phyloP scores from a whole-genome alignment of 2,113 vertebrate genomes.

The Carettochelys insculpta region DNA sequence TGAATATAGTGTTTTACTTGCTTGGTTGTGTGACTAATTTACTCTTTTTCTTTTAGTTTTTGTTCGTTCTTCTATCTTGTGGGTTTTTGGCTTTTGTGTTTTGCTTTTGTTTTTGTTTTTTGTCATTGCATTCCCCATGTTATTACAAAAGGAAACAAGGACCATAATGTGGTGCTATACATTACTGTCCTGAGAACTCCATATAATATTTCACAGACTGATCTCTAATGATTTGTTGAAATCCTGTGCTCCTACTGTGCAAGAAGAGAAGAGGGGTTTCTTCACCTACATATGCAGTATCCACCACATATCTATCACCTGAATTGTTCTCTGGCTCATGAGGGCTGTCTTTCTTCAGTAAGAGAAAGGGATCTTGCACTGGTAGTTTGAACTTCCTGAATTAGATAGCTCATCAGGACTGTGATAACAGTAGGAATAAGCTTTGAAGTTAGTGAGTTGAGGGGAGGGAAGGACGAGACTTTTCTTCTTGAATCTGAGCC shows the following conservation, averaged over 20 bases:
- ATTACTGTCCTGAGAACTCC: neutral
- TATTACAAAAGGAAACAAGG: slow-evolving; percentile 24
- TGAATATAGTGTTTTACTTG: slow-evolving; percentile 6
- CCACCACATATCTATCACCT: neutral
- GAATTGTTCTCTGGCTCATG: neutral
- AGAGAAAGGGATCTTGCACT: neutral
- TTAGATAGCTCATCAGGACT: neutral
- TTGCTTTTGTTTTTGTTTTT: too few relatives aligned
- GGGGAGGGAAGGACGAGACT: neutral
- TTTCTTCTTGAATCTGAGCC: neutral
- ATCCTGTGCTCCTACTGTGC: neutral
- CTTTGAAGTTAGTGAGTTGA: neutral
- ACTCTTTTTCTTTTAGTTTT: neutral
- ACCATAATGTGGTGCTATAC: slow-evolving; percentile 49
- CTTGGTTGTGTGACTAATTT: neutral
- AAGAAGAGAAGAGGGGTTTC: neutral
- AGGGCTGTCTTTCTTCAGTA: neutral
- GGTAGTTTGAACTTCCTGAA: slow-evolving; percentile 17
- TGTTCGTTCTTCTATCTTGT: neutral
- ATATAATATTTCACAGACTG: slow-evolving; percentile 18
- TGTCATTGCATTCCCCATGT: neutral
- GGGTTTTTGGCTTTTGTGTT: too few relatives aligned
- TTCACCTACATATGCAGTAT: neutral
- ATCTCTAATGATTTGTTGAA: slow-evolving; percentile 9
- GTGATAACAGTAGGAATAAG: slow-evolving; percentile 9